These are phyloP conservation scores for Rhinogobius similis DNA, from an alignment of 2,113 vertebrate species.

Conservation along the genomic window DNA sequence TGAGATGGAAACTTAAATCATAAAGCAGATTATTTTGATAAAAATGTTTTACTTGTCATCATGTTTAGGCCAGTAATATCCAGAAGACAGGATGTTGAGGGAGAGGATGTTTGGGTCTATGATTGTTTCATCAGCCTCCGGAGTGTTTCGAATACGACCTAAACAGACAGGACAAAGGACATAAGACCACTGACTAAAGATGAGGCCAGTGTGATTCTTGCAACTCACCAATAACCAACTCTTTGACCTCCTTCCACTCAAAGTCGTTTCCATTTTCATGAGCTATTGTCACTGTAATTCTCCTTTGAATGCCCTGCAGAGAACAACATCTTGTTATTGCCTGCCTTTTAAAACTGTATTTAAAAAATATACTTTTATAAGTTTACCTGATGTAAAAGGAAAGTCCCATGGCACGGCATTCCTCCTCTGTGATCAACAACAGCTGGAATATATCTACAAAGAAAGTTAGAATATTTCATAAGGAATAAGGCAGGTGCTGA, in stretches of 20 bases:
- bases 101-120: slow-evolving; percentile 97
- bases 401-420: slow-evolving; percentile 94
- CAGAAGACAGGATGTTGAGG: slow-evolving; percentile 93
- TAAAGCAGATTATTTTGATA: neutral
- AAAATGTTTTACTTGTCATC: slow-evolving; percentile 87
- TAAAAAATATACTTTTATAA: neutral
- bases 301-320: slow-evolving; percentile 93
- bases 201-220: neutral
- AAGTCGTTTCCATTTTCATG: slow-evolving; percentile 92
- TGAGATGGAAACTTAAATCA: neutral
- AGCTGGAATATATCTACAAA: slow-evolving; percentile 91
- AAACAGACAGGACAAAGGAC: slow-evolving; percentile 9
- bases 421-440: slow-evolving; percentile 94
- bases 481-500: neutral
- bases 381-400: slow-evolving; percentile 92
- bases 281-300: slow-evolving; percentile 92
- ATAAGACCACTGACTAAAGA: neutral
- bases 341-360: neutral
- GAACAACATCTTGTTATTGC: neutral
- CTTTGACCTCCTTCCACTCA: slow-evolving; percentile 95
- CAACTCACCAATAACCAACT: slow-evolving; percentile 94
- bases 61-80: slow-evolving; percentile 89
- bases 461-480: slow-evolving; percentile 4
- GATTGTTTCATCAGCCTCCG: slow-evolving; percentile 93
- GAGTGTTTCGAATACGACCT: slow-evolving; percentile 97